These are phyloP conservation scores for Ectemnius lituratus DNA, from an alignment of 2,888 invertebrate genomes.

Conservation along the genomic window DNA sequence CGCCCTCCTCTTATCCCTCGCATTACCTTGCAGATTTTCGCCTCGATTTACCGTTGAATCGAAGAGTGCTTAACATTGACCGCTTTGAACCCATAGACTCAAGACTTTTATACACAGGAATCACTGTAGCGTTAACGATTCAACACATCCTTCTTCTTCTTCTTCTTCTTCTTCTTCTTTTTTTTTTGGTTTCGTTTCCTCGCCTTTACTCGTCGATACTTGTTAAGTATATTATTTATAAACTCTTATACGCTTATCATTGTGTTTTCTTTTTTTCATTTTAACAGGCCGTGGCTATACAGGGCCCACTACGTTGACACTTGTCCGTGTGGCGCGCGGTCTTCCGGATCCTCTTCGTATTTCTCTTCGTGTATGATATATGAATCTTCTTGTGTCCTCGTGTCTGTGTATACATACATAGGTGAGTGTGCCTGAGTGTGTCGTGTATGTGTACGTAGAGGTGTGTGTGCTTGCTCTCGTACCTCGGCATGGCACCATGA, in stretches of 20 bases:
- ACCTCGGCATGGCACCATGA: no score
- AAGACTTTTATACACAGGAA: conserved; percentile 66
- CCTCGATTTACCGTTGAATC: conserved; percentile 23
- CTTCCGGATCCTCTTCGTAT: conserved; percentile 55
- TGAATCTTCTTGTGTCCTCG: conserved; percentile 15
- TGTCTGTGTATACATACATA: neutral
- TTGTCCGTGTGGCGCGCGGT: conserved; percentile 76
- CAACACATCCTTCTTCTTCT: no score
- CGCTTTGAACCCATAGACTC: conserved; percentile 39
- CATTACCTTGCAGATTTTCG: conserved; percentile 9
- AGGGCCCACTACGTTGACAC: conserved; percentile 73
- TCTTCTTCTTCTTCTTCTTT: no score
- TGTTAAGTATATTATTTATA: conserved; percentile 68
- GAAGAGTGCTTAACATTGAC: conserved; percentile 26
- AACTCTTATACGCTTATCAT: conserved; percentile 62
- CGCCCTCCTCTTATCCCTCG: no score
- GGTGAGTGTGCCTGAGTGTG: no score
- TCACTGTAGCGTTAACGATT: conserved; percentile 69
- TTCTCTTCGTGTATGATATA: conserved; percentile 14
- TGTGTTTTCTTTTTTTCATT: conserved; percentile 29
- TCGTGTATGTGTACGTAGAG: conserved; percentile 6
- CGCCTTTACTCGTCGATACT: conserved; percentile 62
- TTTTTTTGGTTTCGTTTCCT: no score
- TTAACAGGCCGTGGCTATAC: conserved; percentile 78
- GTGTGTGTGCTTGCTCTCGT: neutral